Evolutionary conservation across 2,797 vertebrate genomes (phyloP).

Genomic region (Xiphorhynchus erythropygius): DNA sequence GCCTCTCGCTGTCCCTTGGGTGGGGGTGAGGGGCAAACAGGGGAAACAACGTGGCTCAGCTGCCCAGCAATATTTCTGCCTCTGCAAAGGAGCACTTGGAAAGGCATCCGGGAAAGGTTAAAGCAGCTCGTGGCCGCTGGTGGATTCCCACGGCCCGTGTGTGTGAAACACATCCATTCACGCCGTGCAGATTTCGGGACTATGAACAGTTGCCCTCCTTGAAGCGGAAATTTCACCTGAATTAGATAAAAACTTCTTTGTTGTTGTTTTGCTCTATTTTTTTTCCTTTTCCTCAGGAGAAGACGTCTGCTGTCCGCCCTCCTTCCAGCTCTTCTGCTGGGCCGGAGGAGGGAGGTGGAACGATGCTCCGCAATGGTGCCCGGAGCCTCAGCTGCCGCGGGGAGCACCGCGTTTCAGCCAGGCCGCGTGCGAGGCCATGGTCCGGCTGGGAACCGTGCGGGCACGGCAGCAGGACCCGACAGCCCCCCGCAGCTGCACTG

Average conservation of each 20-base stretch:
- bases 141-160: neutral
- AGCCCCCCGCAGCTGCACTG: neutral
- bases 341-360: neutral
- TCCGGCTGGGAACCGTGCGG: accelerated
- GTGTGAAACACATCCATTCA: neutral
- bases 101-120: neutral
- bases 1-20: neutral
- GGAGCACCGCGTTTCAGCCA: too few relatives aligned
- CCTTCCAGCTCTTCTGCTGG: neutral
- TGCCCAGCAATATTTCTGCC: neutral
- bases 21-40: neutral
- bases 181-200: neutral
- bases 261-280: accelerated
- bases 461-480: too few relatives aligned
- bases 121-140: neutral
- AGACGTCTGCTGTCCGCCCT: neutral
- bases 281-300: accelerated
- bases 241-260: neutral
- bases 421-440: neutral
- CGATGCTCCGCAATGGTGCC: neutral
- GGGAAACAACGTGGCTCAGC: neutral
- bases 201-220: neutral
- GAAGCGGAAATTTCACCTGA: neutral
- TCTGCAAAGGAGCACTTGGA: neutral
- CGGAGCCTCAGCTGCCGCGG: neutral